Percentiles rank a stretch among this genome's conserved stretches.
These are phyloP conservation scores for Sylvilagus bachmani DNA, from an alignment of 2,113 vertebrate species.

Conservation along the genomic window DNA sequence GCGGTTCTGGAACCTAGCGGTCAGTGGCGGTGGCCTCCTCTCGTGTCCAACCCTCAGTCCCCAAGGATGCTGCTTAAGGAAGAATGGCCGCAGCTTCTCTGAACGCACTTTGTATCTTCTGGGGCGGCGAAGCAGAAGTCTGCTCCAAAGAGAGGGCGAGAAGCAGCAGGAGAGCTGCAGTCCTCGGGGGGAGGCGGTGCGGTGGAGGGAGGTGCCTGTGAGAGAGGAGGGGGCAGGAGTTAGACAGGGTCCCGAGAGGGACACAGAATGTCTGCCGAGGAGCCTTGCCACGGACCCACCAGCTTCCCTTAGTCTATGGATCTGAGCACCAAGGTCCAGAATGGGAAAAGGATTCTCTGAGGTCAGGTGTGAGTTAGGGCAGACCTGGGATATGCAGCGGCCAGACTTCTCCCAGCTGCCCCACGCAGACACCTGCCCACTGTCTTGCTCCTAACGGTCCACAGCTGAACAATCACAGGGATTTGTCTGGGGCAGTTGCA, in stretches of 20 bases:
- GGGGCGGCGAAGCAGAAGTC: rapidly evolving
- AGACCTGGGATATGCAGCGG: not conserved
- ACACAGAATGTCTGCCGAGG: not conserved
- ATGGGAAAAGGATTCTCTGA: not conserved
- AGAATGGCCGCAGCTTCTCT: not conserved
- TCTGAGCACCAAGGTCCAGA: not conserved
- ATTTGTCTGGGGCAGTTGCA: not conserved
- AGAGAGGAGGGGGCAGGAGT: not conserved
- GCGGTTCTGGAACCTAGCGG: not conserved
- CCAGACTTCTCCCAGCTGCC: not conserved
- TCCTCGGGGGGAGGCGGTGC: not conserved
- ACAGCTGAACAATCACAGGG: not conserved
- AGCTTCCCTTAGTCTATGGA: not conserved
- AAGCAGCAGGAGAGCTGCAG: slow-evolving; percentile 29
- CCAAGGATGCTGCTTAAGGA: not conserved
- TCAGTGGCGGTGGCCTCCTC: not conserved
- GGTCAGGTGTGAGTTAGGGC: not conserved
- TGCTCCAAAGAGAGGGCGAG: slow-evolving; percentile 45
- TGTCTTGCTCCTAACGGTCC: not conserved
- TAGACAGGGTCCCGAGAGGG: not conserved
- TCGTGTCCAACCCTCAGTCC: not conserved
- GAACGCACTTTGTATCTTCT: slow-evolving; percentile 31
- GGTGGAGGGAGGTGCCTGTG: not conserved
- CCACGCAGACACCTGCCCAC: not conserved
- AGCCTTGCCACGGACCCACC: not conserved